phyloP scores from a whole-genome alignment of 2,888 invertebrate genomes.

The Synanthedon tipuliformis region DNA sequence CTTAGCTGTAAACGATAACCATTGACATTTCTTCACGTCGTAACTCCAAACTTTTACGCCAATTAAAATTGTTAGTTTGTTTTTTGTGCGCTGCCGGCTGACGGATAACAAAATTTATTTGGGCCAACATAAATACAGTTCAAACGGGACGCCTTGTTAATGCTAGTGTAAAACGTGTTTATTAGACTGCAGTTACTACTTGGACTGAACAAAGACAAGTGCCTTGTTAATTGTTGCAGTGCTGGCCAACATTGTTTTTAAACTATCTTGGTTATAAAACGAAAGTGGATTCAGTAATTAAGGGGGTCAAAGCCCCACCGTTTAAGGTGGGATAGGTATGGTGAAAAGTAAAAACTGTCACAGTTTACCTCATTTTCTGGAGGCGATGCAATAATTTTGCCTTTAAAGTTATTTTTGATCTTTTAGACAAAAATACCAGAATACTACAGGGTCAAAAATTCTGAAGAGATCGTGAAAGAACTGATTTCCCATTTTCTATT shows the following conservation, averaged over 20 bases:
- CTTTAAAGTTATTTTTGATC: too few species aligned
- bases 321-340: too few species aligned
- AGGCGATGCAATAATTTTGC: too few species aligned
- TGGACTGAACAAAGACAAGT: constrained; percentile 42
- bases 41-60: constrained; percentile 52
- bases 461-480: too few species aligned
- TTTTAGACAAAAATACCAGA: too few species aligned
- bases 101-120: constrained; percentile 55
- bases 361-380: too few species aligned
- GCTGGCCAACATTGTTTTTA: constrained; percentile 8
- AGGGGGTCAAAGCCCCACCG: too few species aligned
- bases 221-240: constrained; percentile 37
- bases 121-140: constrained; percentile 55
- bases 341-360: too few species aligned
- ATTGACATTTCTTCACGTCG: constrained; percentile 42
- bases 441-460: too few species aligned
- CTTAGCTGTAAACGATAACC: constrained; percentile 35
- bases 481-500: too few species aligned
- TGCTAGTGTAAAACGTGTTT: constrained; percentile 53
- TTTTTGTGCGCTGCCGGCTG: constrained; percentile 46
- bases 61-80: constrained; percentile 65
- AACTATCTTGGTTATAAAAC: not conserved
- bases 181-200: constrained; percentile 36
- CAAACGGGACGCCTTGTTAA: constrained; percentile 40
- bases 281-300: too few species aligned